Conservation (phyloP, 2,113 vertebrate species). For the Dicrurus megarhynchus region DNA sequence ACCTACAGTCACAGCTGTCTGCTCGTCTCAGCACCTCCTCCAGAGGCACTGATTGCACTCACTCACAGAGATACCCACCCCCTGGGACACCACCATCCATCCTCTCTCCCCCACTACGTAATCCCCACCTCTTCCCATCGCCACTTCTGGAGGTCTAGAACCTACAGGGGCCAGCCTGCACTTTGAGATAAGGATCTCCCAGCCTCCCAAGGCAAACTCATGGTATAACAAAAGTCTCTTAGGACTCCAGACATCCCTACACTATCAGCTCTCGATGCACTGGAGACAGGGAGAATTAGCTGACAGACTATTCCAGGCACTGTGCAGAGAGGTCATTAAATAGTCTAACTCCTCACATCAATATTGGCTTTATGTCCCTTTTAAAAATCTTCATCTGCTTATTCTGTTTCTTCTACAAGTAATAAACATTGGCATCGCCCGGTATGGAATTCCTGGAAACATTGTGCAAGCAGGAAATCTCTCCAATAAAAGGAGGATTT, state of each 20-base stretch:
- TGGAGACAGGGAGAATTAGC: slow-evolving; percentile 15
- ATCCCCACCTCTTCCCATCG: neutral
- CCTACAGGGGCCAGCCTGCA: neutral
- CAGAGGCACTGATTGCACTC: neutral
- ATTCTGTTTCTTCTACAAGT: slow-evolving; percentile 59
- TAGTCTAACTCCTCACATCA: neutral
- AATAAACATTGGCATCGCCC: slow-evolving; percentile 59
- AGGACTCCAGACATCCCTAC: neutral
- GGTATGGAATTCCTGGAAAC: slow-evolving; percentile 67
- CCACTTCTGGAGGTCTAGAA: neutral
- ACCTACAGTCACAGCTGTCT: neutral
- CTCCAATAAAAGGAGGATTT: slow-evolving; percentile 53
- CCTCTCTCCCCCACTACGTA: neutral
- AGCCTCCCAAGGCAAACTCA: neutral
- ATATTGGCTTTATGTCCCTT: neutral
- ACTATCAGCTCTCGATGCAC: neutral
- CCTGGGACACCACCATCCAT: neutral
- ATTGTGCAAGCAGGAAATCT: slow-evolving; percentile 62
- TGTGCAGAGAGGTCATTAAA: neutral
- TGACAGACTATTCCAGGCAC: neutral
- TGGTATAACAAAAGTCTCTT: neutral
- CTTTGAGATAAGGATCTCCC: neutral
- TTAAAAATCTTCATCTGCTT: slow-evolving; percentile 16
- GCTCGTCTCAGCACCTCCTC: neutral
- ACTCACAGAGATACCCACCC: neutral